These are phyloP conservation scores for Ornithoptera alexandrae DNA, from an alignment of 2,888 invertebrate genomes.

Conservation along the genomic window DNA sequence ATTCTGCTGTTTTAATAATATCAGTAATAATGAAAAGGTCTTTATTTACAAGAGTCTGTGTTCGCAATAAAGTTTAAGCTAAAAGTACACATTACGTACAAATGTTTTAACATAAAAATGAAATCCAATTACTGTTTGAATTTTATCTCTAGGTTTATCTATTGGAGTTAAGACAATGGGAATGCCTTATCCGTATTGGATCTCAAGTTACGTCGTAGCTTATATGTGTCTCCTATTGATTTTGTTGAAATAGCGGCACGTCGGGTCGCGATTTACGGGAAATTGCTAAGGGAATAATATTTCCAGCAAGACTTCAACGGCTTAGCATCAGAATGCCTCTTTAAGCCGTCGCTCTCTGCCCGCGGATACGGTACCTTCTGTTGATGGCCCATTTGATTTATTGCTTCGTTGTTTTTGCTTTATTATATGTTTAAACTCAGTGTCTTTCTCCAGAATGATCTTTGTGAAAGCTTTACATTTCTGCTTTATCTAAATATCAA, in stretches of 20 bases:
- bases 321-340: constrained; percentile 41
- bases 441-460: neutral
- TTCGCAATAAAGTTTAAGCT: neutral
- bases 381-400: constrained; percentile 29
- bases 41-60: too few relatives aligned
- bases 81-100: constrained; percentile 6
- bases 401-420: constrained; percentile 18
- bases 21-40: too few relatives aligned
- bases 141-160: constrained; percentile 14
- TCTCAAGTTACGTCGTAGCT: constrained; percentile 37
- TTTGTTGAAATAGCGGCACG: constrained; percentile 55
- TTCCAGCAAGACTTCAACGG: constrained; percentile 34
- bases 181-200: constrained; percentile 34
- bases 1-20: too few relatives aligned
- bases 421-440: constrained; percentile 11
- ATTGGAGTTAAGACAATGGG: constrained; percentile 17
- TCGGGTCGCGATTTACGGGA: constrained; percentile 38
- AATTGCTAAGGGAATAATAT: constrained; percentile 42
- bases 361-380: constrained; percentile 18
- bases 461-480: too few relatives aligned
- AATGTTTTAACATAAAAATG: constrained; percentile 17
- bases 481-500: too few relatives aligned
- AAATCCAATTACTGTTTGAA: constrained; percentile 23
- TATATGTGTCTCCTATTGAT: constrained; percentile 60
- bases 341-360: constrained; percentile 33